Percentiles rank a stretch among this genome's conserved stretches.
Conservation (phyloP, 2,113 vertebrate genomes). For the Cololabis saira region DNA sequence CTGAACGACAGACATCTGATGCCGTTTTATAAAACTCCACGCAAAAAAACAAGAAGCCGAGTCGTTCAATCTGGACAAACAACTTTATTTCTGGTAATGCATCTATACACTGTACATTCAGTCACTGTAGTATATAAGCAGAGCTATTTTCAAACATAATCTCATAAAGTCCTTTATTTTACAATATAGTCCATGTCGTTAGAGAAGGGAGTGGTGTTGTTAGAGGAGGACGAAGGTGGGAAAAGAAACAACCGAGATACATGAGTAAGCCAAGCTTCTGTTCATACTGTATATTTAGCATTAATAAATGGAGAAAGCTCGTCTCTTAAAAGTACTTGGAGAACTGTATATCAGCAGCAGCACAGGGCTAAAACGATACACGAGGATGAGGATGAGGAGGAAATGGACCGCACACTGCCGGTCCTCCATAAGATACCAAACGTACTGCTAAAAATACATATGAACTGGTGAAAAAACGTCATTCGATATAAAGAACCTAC, state of each 20-base stretch:
- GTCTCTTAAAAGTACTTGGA: conserved; percentile 94
- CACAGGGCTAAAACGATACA: conserved; percentile 85
- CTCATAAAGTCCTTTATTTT: conserved; percentile 94
- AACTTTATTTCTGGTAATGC: conserved; percentile 97
- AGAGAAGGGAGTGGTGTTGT: conserved; percentile 57
- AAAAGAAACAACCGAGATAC: conserved; percentile 73
- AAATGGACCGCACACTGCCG: conserved; percentile 54
- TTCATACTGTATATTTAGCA: conserved; percentile 89
- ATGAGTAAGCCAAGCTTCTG: conserved; percentile 89
- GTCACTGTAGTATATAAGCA: conserved; percentile 95
- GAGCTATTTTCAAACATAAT: conserved; percentile 95
- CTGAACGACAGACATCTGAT: no score
- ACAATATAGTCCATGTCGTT: conserved; percentile 87
- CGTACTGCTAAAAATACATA: conserved; percentile 72
- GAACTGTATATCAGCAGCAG: conserved; percentile 95
- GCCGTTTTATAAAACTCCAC: no score
- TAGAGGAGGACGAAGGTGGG: conserved; percentile 17
- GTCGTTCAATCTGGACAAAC: conserved; percentile 87
- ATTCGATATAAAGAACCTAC: conserved; percentile 83
- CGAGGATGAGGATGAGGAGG: conserved; percentile 61
- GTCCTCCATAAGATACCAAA: conserved; percentile 56
- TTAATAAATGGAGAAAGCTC: conserved; percentile 94
- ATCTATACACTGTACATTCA: conserved; percentile 99
- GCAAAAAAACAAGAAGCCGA: conserved; percentile 30
- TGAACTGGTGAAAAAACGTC: conserved; percentile 74